A percentile compares a stretch with the other conserved stretches of the same genome.
Evolutionary conservation across 2,797 vertebrate genomes (phyloP).

Genomic region (Lateolabrax maculatus): DNA sequence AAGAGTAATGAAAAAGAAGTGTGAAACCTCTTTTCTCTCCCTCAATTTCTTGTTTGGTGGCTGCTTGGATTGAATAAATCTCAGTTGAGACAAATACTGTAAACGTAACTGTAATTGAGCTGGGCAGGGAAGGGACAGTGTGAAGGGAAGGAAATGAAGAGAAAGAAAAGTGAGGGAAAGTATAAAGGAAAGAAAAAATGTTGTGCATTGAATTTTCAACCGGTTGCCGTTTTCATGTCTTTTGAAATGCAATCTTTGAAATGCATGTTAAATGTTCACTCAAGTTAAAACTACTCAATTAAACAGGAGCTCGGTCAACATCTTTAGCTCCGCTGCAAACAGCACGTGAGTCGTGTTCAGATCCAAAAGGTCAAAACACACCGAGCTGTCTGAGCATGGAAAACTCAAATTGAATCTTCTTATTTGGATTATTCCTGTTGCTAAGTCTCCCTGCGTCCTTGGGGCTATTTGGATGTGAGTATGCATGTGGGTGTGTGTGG

Average conservation of each 20-base stretch:
- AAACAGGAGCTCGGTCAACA: constrained; percentile 17
- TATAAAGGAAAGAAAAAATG: neutral
- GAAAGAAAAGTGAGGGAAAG: neutral
- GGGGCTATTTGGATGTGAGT: constrained; percentile 58
- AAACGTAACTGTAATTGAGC: neutral
- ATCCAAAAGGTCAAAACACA: constrained; percentile 66
- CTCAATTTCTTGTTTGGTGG: neutral
- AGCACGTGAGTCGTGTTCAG: constrained; percentile 54
- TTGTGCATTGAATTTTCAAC: neutral
- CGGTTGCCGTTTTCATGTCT: neutral
- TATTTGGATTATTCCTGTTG: constrained; percentile 58
- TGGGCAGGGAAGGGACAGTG: no score
- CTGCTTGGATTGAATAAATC: constrained; percentile 17
- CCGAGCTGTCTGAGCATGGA: constrained; percentile 48
- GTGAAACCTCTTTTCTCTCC: neutral
- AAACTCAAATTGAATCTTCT: constrained; percentile 65
- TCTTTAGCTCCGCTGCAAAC: constrained; percentile 31
- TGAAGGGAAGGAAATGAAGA: neutral
- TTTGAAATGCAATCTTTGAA: constrained; percentile 9
- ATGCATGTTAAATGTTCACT: constrained; percentile 14
- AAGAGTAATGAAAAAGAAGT: constrained; percentile 5
- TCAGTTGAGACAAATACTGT: neutral
- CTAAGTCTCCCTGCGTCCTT: constrained; percentile 47
- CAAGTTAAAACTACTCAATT: constrained; percentile 8
- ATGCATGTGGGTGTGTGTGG: constrained; percentile 48